Base-by-base conservation (phyloP, 2,113 vertebrate species). In the Laticauda colubrina region DNA sequence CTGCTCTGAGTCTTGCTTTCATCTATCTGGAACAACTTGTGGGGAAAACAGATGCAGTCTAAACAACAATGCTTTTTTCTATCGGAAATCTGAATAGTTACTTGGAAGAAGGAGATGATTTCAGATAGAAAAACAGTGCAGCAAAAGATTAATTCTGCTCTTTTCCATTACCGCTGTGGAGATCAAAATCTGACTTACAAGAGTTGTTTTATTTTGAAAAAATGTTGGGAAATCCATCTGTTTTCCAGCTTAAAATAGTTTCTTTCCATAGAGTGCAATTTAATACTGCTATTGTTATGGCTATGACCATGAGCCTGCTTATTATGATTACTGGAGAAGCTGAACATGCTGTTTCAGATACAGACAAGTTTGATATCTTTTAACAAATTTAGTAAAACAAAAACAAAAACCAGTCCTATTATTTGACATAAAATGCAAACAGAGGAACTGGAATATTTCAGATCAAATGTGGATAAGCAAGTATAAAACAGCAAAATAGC, bases 341-440 rank as follows among this genome's bases (percentile, higher is more conserved):
- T 88, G 90, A 94, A 91, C 3, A 69, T 8, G 1, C 43, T 94
- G 94, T 81, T 91, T 91, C 90, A 91, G 34, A 57, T 39, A 85
- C 2, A 56, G 34, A 56, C 64, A 5, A 92, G 48, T 85, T 26
- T 86, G 88, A 0, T 0, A 12, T 2, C 57, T 92, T 94, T 59
- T 92, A 11, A 10, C 93, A 93, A 23, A 14, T 61, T 91, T 57
- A 91, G 81, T 39, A 26, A 91, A 81, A 86, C 26, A 51, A 23
- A 57, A 59, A 59, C 57, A n/a, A 64, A n/a, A 69, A 2, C 26
- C 86, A 0, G 57, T 39, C n/a, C 15, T 85, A 61, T 54, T 51
- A 20, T 88, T 94, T 55, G 57, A 53, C 93, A 15, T 34, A 91
- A 85, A 61, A 24, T 94, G 10, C 2, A 85, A 4, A 69, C 39